Evolutionary conservation across 2,888 invertebrate genomes (phyloP).

Genomic region (Pseudeuparius sepicola): DNA sequence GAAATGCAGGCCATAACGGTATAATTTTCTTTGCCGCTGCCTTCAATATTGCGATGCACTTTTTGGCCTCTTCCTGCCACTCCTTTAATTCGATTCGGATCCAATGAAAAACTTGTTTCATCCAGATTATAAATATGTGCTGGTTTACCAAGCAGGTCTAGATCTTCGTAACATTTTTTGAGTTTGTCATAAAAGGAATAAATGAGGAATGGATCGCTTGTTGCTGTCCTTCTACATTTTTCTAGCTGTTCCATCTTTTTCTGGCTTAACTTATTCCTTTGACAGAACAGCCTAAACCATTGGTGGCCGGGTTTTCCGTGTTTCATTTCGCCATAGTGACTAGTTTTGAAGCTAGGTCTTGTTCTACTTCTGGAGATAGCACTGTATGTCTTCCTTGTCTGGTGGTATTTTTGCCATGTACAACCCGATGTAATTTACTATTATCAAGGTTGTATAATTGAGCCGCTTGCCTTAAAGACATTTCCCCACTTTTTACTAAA

Average conservation of each 20-base stretch:
- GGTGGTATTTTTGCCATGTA: constrained; percentile 6
- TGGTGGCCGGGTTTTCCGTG: constrained; percentile 18
- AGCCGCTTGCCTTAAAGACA: constrained; percentile 6
- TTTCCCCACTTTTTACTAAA: constrained; percentile 3
- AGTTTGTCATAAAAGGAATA: constrained; percentile 13
- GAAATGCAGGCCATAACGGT: constrained; percentile 16
- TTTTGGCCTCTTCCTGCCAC: constrained; percentile 20
- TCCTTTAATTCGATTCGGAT: constrained; percentile 17
- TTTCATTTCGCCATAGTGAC: constrained; percentile 12
- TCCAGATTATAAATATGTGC: constrained; percentile 9
- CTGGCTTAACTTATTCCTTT: constrained; percentile 15
- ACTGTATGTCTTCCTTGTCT: constrained; percentile 9
- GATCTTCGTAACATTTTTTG: constrained; percentile 11
- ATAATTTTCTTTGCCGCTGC: constrained; percentile 15
- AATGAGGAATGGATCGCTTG: constrained; percentile 15
- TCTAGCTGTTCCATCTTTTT: constrained; percentile 17
- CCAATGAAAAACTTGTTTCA: constrained; percentile 14
- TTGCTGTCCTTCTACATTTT: constrained; percentile 14
- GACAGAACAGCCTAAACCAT: constrained; percentile 20
- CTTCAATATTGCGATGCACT: constrained; percentile 18
- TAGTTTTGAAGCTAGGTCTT: constrained; percentile 8
- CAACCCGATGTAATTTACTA: constrained; percentile 5
- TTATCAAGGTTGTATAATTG: constrained; percentile 6
- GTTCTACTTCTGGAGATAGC: constrained; percentile 6
- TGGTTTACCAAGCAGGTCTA: constrained; percentile 6